Conservation (phyloP, 2,888 invertebrate species). For the Acrobasis suavella region DNA sequence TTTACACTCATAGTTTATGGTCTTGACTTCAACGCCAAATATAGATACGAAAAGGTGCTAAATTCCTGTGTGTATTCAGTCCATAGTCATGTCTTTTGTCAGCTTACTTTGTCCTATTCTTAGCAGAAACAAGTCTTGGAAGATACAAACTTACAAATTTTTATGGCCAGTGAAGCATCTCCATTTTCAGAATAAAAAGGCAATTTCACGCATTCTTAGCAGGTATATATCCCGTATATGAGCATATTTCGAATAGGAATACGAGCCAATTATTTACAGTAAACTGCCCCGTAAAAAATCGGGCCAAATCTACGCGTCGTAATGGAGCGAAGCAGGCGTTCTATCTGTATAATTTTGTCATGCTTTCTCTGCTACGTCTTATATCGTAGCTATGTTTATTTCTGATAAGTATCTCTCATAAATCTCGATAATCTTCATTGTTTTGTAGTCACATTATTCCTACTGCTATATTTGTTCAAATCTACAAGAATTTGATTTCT, state of each 20-base stretch:
- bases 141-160: no score
- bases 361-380: slow-evolving; percentile 57
- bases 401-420: neutral
- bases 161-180: neutral
- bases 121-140: neutral
- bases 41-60: slow-evolving; percentile 16
- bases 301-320: slow-evolving; percentile 33
- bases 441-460: no score
- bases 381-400: slow-evolving; percentile 5
- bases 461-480: no score
- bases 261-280: slow-evolving; percentile 8
- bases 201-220: neutral
- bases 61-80: slow-evolving; percentile 8
- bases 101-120: slow-evolving; percentile 11
- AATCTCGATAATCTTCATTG: neutral
- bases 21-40: slow-evolving; percentile 16
- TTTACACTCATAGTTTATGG: slow-evolving; percentile 11
- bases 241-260: slow-evolving; percentile 7
- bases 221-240: neutral
- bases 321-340: slow-evolving; percentile 58
- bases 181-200: neutral
- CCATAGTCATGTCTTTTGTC: neutral
- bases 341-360: slow-evolving; percentile 51
- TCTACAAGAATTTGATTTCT: no score
- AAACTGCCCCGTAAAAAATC: slow-evolving; percentile 20